Conservation (phyloP, 1,140 invertebrate species). For the Zeugodacus cucurbitae region DNA sequence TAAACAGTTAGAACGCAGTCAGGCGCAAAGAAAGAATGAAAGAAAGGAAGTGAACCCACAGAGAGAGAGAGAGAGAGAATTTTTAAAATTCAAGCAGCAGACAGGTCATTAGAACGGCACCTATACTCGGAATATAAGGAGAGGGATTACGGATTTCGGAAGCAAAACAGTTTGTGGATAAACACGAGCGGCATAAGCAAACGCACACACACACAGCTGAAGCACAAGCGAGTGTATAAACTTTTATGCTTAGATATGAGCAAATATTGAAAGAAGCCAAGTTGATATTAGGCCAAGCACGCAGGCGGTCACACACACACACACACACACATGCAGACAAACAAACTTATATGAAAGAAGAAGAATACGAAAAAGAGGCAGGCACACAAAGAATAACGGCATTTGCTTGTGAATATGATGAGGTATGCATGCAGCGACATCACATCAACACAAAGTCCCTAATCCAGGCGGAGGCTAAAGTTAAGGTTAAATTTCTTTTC, state of each 20-base stretch:
- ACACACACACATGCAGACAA: not conserved
- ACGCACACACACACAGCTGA: not conserved
- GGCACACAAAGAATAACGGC: not conserved
- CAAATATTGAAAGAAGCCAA: slow-evolving; percentile 30
- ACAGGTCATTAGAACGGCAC: slow-evolving; percentile 26
- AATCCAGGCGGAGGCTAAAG: slow-evolving; percentile 14
- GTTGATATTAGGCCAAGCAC: slow-evolving; percentile 29
- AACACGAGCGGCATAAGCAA: not conserved
- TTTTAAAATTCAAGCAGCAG: slow-evolving; percentile 22
- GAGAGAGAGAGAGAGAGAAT: not conserved
- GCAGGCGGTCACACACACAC: not conserved
- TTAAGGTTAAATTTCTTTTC: slow-evolving; percentile 18
- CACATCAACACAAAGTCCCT: not conserved
- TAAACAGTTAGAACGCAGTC: not conserved
- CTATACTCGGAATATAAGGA: not conserved
- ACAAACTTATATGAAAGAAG: not conserved
- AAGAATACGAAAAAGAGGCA: not conserved
- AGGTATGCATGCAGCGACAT: not conserved
- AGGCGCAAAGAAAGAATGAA: not conserved
- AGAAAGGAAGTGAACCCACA: not conserved
- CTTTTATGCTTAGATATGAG: not conserved
- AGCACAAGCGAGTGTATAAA: too few relatives aligned
- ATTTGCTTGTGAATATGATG: not conserved
- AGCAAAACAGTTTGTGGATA: not conserved
- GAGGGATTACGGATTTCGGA: not conserved